Conservation (phyloP, 2,888 invertebrate genomes). For the Macaria notata region DNA sequence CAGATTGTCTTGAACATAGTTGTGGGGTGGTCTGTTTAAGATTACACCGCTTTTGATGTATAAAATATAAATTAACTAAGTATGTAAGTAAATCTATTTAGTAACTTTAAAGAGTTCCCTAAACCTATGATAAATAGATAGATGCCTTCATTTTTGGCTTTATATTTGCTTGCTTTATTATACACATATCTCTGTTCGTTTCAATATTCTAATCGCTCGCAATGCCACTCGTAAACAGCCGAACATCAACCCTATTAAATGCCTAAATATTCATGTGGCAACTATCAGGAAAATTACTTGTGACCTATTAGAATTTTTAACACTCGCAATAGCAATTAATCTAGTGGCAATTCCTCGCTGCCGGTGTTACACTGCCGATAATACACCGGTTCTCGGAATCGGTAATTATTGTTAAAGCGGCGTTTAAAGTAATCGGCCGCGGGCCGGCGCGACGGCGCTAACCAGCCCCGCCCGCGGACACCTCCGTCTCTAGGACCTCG, state of each 20-base stretch:
- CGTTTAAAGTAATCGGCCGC: constrained; percentile 69
- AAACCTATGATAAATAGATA: too few relatives aligned
- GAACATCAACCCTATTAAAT: constrained; percentile 4
- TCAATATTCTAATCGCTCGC: too few relatives aligned
- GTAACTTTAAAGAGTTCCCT: too few relatives aligned
- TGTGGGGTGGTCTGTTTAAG: constrained; percentile 1
- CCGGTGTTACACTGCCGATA: constrained; percentile 50
- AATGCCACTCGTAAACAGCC: too few relatives aligned
- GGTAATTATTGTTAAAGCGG: constrained; percentile 75
- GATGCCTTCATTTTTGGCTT: too few relatives aligned
- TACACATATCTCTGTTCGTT: too few relatives aligned
- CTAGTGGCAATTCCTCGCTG: constrained; percentile 45
- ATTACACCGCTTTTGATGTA: too few relatives aligned
- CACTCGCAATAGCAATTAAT: constrained; percentile 43
- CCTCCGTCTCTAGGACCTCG: constrained; percentile 37
- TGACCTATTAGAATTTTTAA: constrained; percentile 31
- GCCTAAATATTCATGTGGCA: constrained; percentile 15
- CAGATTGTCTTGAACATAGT: background rate
- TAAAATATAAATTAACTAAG: too few relatives aligned
- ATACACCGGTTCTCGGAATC: constrained; percentile 61
- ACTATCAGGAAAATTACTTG: constrained; percentile 17
- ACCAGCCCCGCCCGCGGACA: constrained; percentile 33
- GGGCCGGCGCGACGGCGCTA: constrained; percentile 44
- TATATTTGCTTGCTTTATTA: too few relatives aligned
- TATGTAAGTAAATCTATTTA: too few relatives aligned